Percentiles rank a stretch among this genome's conserved stretches.
Evolutionary conservation across 2,888 invertebrate species (phyloP).

Genomic region (Amblyjoppa proteus): DNA sequence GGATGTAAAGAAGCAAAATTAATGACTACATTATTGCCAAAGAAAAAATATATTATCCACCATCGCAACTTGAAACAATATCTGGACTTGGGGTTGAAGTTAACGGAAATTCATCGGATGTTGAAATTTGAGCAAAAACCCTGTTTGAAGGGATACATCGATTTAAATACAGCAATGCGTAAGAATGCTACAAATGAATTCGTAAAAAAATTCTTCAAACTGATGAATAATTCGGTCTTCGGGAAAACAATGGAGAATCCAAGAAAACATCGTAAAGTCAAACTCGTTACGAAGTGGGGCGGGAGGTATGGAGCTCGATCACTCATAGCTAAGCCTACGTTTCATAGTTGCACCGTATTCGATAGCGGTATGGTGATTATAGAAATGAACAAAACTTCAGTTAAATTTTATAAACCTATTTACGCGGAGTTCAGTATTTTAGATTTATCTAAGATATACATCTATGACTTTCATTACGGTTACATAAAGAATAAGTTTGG

Average conservation of each 20-base stretch:
- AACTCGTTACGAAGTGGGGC: neutral
- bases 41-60: neutral
- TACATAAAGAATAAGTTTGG: constrained; percentile 40
- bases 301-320: neutral
- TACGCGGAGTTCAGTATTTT: constrained; percentile 50
- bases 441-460: constrained; percentile 59
- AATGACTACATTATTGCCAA: constrained; percentile 18
- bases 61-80: constrained; percentile 77
- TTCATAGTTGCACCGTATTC: constrained; percentile 16
- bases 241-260: constrained; percentile 20
- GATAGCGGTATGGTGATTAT: constrained; percentile 30
- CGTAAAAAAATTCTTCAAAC: too few species aligned
- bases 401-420: constrained; percentile 62
- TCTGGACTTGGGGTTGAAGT: constrained; percentile 69
- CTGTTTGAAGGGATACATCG: constrained; percentile 76
- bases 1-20: constrained; percentile 55
- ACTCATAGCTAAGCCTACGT: neutral
- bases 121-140: constrained; percentile 74
- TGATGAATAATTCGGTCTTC: neutral
- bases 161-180: constrained; percentile 35
- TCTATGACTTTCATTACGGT: constrained; percentile 66
- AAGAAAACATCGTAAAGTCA: constrained; percentile 32
- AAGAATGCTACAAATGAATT: too few species aligned
- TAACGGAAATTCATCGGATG: constrained; percentile 73
- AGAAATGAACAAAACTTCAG: constrained; percentile 45